Evolutionary conservation across 2,797 vertebrate genomes (phyloP).

Genomic region (Alexandromys oeconomus): DNA sequence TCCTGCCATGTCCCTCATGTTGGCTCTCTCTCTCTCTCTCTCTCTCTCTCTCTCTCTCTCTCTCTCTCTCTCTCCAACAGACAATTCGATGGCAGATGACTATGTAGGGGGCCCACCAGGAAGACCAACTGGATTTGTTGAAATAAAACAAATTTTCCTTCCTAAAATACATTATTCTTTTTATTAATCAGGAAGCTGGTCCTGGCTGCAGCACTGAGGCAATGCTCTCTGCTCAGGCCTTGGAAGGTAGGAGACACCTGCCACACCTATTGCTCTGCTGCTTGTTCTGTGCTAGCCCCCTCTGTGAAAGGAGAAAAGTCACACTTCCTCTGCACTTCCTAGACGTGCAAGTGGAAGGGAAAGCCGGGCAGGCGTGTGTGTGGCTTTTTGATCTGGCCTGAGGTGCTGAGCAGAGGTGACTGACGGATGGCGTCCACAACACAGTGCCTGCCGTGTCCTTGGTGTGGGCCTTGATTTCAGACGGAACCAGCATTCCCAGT

Average conservation of each 20-base stretch:
- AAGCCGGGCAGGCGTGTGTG: neutral
- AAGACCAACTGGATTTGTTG: constrained; percentile 79
- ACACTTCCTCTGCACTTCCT: constrained; percentile 36
- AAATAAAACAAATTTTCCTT: constrained; percentile 78
- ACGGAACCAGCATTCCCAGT: neutral
- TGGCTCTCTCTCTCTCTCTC: neutral
- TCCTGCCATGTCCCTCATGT: constrained; percentile 6
- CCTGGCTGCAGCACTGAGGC: constrained; percentile 48
- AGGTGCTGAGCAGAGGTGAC: neutral
- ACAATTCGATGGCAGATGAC: constrained; percentile 71
- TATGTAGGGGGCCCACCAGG: constrained; percentile 77
- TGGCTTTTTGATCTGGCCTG: neutral
- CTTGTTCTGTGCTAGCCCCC: neutral
- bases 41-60: constrained; percentile 19
- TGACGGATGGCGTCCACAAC: neutral
- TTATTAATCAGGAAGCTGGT: constrained; percentile 60
- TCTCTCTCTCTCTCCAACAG: constrained; percentile 47
- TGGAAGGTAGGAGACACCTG: constrained; percentile 34
- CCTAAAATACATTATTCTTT: constrained; percentile 64
- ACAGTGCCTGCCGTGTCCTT: neutral
- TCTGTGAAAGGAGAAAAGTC: constrained; percentile 56
- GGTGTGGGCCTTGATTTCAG: constrained; percentile 25
- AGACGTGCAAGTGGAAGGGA: constrained; percentile 29
- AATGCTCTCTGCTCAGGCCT: constrained; percentile 41
- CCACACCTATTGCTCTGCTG: neutral